phyloP scores from a whole-genome alignment of 2,888 invertebrate genomes.

The Anorthoa munda region DNA sequence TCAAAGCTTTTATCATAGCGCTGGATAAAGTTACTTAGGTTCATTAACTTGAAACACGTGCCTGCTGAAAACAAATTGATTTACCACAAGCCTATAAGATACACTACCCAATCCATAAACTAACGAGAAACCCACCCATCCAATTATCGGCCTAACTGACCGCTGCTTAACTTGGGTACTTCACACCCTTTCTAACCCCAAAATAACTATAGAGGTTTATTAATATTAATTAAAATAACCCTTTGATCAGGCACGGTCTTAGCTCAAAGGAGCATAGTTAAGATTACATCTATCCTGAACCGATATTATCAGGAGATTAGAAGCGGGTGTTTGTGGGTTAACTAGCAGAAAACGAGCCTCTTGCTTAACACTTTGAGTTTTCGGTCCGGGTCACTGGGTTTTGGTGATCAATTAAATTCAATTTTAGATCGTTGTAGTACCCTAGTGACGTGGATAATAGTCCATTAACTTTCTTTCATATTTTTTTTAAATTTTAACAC shows the following conservation, averaged over 20 bases:
- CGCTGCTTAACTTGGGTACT: conserved; percentile 15
- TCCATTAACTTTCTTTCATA: no score
- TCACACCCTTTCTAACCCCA: conserved; percentile 32
- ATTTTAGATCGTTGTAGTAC: neutral
- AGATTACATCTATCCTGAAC: conserved; percentile 62
- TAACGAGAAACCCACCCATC: conserved; percentile 17
- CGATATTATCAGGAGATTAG: conserved; percentile 66
- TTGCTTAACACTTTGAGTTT: conserved; percentile 41
- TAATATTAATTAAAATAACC: conserved; percentile 64
- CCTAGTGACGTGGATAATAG: no score
- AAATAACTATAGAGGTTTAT: conserved; percentile 51
- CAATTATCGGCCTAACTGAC: conserved; percentile 26
- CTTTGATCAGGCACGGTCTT: conserved; percentile 54
- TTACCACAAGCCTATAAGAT: neutral
- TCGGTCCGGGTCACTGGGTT: neutral
- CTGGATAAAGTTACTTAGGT: no score
- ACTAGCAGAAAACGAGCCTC: conserved; percentile 49
- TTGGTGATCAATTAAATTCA: neutral
- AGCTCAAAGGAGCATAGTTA: conserved; percentile 63
- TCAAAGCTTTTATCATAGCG: no score
- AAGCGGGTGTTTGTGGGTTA: conserved; percentile 53
- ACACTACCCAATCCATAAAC: conserved; percentile 20
- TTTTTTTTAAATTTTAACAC: no score
- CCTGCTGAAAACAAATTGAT: neutral
- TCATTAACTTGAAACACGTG: no score